A percentile compares a stretch with the other conserved stretches of the same genome.
Evolutionary conservation across 2,888 invertebrate genomes (phyloP).

Genomic region (Euplagia quadripunctaria): DNA sequence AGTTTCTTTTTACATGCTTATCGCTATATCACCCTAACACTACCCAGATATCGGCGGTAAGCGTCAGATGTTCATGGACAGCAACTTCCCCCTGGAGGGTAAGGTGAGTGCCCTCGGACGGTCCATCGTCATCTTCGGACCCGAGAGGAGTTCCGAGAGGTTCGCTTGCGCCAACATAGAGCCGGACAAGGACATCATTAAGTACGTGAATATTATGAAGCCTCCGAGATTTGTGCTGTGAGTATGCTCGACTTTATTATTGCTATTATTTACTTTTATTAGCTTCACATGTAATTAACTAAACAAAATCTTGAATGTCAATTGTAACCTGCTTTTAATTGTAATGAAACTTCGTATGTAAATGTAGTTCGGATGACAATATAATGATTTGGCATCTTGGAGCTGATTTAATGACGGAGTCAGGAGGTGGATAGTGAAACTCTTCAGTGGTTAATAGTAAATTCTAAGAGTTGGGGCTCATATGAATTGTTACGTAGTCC

Average conservation of each 20-base stretch:
- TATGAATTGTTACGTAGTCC: too few species aligned
- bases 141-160: conserved; percentile 90
- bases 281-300: neutral
- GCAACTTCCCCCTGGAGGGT: conserved; percentile 95
- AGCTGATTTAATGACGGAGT: too few species aligned
- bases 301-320: too few species aligned
- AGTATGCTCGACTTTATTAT: conserved; percentile 67
- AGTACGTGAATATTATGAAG: conserved; percentile 95
- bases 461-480: too few species aligned
- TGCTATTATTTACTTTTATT: too few species aligned
- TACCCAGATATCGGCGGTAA: conserved; percentile 88
- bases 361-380: too few species aligned
- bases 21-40: neutral
- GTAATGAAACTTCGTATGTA: too few species aligned
- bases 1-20: too few species aligned
- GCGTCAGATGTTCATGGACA: conserved; percentile 93
- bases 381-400: too few species aligned
- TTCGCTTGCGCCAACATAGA: conserved; percentile 97
- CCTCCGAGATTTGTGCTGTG: conserved; percentile 96
- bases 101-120: conserved; percentile 92
- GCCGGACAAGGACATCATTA: conserved; percentile 96
- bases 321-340: too few species aligned
- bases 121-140: conserved; percentile 94
- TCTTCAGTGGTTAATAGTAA: too few species aligned
- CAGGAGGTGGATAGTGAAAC: too few species aligned